Percentiles rank a stretch among this genome's conserved stretches.
Conservation (phyloP, 2,113 vertebrate genomes). For the Centropristis striata region DNA sequence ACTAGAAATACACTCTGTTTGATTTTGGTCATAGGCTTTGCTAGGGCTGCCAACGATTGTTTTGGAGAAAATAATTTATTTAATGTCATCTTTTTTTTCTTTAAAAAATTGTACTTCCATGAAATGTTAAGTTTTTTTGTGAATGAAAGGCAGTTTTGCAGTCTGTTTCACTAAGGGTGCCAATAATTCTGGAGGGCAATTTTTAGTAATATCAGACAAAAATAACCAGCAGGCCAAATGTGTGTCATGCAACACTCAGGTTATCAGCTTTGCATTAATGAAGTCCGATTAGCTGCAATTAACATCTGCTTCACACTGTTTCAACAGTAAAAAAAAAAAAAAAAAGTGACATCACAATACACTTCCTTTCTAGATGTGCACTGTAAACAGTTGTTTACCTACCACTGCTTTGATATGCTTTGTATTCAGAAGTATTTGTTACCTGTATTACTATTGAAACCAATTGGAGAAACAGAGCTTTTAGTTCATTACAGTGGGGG, state of each 20-base stretch:
- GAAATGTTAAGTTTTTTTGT: not conserved
- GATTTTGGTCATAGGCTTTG: not conserved
- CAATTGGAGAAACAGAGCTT: not conserved
- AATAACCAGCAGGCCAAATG: no score
- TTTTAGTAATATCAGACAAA: no score
- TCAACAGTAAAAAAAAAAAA: not conserved
- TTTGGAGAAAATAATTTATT: no score
- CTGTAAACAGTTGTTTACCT: not conserved
- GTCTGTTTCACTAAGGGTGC: no score
- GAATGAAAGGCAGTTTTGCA: no score
- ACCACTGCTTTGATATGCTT: not conserved
- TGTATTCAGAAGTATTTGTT: no score
- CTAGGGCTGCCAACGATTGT: not conserved
- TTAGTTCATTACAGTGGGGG: not conserved
- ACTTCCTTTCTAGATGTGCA: not conserved
- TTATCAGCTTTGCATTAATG: not conserved
- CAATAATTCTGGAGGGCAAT: no score
- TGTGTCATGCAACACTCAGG: no score
- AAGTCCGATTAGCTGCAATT: not conserved
- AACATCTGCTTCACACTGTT: not conserved
- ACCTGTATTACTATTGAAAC: no score
- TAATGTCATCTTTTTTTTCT: no score
- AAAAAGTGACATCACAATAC: not conserved
- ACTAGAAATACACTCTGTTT: not conserved
- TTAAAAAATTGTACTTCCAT: no score